Evolutionary conservation across 1,140 invertebrate genomes (phyloP).

Genomic region (Adoxophyes honmai): DNA sequence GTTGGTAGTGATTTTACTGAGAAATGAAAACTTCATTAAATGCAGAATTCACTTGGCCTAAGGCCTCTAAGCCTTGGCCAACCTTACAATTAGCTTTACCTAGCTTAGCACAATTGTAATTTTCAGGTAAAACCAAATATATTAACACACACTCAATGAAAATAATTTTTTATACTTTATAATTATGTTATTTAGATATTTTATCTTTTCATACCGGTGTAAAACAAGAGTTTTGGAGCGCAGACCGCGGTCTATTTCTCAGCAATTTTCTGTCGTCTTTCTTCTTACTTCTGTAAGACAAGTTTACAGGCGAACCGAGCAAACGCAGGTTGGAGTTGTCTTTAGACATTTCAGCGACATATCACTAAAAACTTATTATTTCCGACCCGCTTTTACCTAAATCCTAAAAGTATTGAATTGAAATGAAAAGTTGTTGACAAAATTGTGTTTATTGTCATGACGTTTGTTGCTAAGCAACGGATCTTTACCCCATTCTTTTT

Average conservation of each 20-base stretch:
- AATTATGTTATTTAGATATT: too few relatives aligned
- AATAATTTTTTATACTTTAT: too few relatives aligned
- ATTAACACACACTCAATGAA: too few relatives aligned
- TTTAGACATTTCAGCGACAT: constrained; percentile 62
- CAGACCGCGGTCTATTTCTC: constrained; percentile 54
- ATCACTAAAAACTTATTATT: constrained; percentile 19
- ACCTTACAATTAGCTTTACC: too few relatives aligned
- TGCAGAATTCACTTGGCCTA: too few relatives aligned
- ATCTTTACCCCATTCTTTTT: too few relatives aligned
- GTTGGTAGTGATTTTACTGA: too few relatives aligned
- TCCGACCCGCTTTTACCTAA: neutral
- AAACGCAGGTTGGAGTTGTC: constrained; percentile 60
- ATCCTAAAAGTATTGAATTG: neutral
- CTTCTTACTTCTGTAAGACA: constrained; percentile 59
- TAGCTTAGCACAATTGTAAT: too few relatives aligned
- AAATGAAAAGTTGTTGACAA: too few relatives aligned
- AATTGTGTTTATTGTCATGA: constrained; percentile 30
- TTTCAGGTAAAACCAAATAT: too few relatives aligned
- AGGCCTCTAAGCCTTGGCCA: too few relatives aligned
- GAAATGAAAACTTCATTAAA: too few relatives aligned
- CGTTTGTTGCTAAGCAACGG: constrained; percentile 50
- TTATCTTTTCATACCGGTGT: constrained; percentile 54
- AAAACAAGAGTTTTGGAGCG: constrained; percentile 52
- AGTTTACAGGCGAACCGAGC: constrained; percentile 62
- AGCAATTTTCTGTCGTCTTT: constrained; percentile 56